These are phyloP conservation scores for Azorinus chamasolen DNA, from an alignment of 2,888 invertebrate genomes.

Conservation along the genomic window DNA sequence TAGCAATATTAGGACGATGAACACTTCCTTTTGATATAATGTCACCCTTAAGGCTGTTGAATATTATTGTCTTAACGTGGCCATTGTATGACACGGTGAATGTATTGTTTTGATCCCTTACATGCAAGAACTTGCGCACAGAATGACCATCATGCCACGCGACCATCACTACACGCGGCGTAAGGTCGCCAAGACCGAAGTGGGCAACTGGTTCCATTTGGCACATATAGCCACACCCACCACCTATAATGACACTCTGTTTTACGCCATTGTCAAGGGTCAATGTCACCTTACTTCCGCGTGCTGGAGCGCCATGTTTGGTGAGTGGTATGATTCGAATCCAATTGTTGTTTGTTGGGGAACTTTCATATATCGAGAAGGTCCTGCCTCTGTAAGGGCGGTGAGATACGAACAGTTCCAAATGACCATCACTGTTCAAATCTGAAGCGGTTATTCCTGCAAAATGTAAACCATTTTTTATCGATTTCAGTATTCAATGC, in stretches of 20 bases:
- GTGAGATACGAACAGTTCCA: slow-evolving; percentile 80
- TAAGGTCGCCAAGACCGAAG: slow-evolving; percentile 74
- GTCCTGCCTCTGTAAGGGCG: slow-evolving; percentile 40
- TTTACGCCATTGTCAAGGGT: slow-evolving; percentile 49
- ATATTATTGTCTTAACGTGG: neutral
- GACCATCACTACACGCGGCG: slow-evolving; percentile 48
- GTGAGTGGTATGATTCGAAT: slow-evolving; percentile 77
- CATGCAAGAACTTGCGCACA: slow-evolving; percentile 26
- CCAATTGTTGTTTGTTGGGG: slow-evolving; percentile 64
- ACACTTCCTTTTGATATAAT: no score
- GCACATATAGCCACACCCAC: slow-evolving; percentile 81
- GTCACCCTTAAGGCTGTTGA: no score
- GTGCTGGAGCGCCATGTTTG: slow-evolving; percentile 77
- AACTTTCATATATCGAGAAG: slow-evolving; percentile 26
- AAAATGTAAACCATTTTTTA: slow-evolving; percentile 12
- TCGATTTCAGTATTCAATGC: no score
- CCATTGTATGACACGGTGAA: slow-evolving; percentile 48
- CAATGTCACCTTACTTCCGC: slow-evolving; percentile 78
- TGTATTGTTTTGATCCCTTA: slow-evolving; percentile 23
- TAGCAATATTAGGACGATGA: no score
- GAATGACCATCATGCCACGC: slow-evolving; percentile 72
- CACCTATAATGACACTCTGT: slow-evolving; percentile 73
- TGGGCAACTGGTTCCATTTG: slow-evolving; percentile 82
- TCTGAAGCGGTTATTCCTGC: slow-evolving; percentile 79
- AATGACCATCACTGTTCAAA: slow-evolving; percentile 77